phyloP scores from a whole-genome alignment of 1,140 invertebrate genomes.

The Drosophila nikananu region DNA sequence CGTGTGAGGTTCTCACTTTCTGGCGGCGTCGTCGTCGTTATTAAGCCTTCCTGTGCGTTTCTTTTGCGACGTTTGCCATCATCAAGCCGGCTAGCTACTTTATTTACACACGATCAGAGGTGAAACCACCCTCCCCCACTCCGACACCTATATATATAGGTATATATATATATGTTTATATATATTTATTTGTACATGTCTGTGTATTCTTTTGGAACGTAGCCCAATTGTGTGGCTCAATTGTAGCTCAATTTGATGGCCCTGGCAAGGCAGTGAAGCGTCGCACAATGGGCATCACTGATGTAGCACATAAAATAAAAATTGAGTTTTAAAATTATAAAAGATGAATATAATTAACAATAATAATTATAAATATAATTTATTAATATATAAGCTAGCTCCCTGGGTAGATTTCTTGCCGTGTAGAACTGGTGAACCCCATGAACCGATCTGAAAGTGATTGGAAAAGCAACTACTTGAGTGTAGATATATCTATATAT shows the following conservation, averaged over 20 bases:
- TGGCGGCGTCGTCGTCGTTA: slow-evolving; percentile 9
- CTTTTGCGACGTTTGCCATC: slow-evolving; percentile 57
- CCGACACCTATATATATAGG: slow-evolving; percentile 5
- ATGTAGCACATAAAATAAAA: background rate
- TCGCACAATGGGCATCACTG: slow-evolving; percentile 59
- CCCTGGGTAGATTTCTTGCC: background rate
- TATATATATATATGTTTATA: slow-evolving; percentile 1
- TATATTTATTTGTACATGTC: background rate
- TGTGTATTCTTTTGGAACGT: slow-evolving; percentile 41
- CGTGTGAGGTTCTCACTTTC: slow-evolving; percentile 18
- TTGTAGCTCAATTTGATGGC: slow-evolving; percentile 71
- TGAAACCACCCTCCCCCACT: slow-evolving; percentile 29
- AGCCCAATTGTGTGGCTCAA: slow-evolving; percentile 72
- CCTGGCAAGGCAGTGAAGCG: slow-evolving; percentile 60
- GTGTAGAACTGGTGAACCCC: slow-evolving; percentile 17
- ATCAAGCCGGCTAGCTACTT: slow-evolving; percentile 43
- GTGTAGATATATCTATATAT: background rate
- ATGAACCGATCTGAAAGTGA: slow-evolving; percentile 39
- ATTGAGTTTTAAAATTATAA: background rate
- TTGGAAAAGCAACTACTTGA: slow-evolving; percentile 21
- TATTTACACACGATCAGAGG: slow-evolving; percentile 58
- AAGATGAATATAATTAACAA: background rate
- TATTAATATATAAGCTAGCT: background rate
- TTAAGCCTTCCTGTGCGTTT: slow-evolving; percentile 61
- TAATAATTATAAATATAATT: background rate